Conservation (phyloP, 2,888 invertebrate species). For the Lymantria dispar region DNA sequence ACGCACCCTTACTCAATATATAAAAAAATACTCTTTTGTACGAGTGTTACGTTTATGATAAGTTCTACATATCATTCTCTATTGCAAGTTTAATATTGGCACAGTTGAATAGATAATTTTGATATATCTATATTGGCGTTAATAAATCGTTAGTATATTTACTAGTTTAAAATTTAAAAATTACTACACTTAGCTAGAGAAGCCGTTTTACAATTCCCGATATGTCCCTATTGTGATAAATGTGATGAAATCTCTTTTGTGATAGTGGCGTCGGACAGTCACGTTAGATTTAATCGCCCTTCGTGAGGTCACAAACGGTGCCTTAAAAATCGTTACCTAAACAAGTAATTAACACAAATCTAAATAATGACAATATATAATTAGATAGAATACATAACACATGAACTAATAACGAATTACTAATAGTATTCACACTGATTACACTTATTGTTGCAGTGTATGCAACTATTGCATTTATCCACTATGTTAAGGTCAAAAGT, state of each 20-base stretch:
- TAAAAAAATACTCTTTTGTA: constrained; percentile 44
- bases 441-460: constrained; percentile 52
- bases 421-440: constrained; percentile 62
- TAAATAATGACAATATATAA: constrained; percentile 34
- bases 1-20: constrained; percentile 22
- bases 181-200: constrained; percentile 25
- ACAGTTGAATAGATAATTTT: constrained; percentile 30
- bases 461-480: constrained; percentile 74
- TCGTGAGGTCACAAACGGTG: constrained; percentile 51
- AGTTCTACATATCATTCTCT: constrained; percentile 39
- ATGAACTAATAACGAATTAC: constrained; percentile 56
- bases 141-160: constrained; percentile 20
- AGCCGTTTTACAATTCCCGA: constrained; percentile 52
- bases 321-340: constrained; percentile 63
- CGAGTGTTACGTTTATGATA: not conserved
- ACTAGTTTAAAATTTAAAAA: constrained; percentile 27
- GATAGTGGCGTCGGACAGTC: constrained; percentile 77
- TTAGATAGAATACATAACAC: constrained; percentile 41
- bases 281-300: constrained; percentile 72
- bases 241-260: constrained; percentile 77
- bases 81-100: constrained; percentile 32
- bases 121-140: constrained; percentile 31
- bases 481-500: constrained; percentile 67
- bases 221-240: constrained; percentile 75
- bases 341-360: constrained; percentile 43